A percentile compares a stretch with the other conserved stretches of the same genome.
phyloP scores from a whole-genome alignment of 1,140 invertebrate genomes.

The Galendromus occidentalis region DNA sequence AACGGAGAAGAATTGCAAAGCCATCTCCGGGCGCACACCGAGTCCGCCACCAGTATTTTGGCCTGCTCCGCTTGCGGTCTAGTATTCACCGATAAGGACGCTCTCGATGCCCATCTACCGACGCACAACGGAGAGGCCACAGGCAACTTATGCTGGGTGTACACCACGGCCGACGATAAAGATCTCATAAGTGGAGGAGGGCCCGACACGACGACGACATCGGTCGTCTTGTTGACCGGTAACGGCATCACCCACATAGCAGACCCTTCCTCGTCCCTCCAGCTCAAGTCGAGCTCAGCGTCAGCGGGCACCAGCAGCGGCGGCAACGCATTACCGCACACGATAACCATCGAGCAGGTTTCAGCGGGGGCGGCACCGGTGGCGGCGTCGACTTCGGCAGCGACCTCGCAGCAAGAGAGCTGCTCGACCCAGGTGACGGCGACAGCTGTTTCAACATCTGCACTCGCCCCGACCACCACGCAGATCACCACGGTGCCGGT shows the following conservation, averaged over 20 bases:
- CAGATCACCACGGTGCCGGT: neutral
- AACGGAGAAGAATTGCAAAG: conserved; percentile 93
- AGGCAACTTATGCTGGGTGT: neutral
- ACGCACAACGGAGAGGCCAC: conserved; percentile 7
- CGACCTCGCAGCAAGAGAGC: neutral
- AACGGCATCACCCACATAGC: neutral
- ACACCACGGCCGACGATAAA: neutral
- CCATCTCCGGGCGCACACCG: conserved; percentile 60
- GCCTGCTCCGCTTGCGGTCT: neutral
- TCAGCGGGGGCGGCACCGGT: neutral
- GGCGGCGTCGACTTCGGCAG: neutral
- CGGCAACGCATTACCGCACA: neutral
- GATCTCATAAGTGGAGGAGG: neutral
- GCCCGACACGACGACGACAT: neutral
- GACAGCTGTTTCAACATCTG: neutral
- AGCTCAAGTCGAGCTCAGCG: neutral
- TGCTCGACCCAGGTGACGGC: neutral
- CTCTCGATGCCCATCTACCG: neutral
- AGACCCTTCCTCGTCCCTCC: neutral
- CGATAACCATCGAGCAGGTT: conserved; percentile 1
- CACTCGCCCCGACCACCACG: neutral
- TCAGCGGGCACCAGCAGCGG: neutral
- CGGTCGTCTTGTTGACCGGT: neutral
- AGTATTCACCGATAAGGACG: conserved; percentile 6
- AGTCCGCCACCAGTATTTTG: neutral